Evolutionary conservation across 2,797 vertebrate species (phyloP), one percentile per base, ranked within the genome.

Genomic region (Smutsia temminckii): DNA sequence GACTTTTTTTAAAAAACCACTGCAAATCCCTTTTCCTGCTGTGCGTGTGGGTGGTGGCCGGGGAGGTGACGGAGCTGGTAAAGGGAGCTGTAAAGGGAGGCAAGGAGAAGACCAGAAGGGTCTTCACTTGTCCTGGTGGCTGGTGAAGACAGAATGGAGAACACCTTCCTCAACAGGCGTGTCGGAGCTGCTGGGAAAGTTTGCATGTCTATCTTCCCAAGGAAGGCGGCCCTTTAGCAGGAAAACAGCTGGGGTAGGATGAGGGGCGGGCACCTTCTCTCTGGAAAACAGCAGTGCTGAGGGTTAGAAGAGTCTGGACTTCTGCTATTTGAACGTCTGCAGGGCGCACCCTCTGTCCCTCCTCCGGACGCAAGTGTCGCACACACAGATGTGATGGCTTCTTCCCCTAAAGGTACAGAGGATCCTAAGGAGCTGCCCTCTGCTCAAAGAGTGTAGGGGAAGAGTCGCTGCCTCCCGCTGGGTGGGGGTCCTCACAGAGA

Each of bases 21-120:
- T 5, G 29, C 23, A 27, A 53, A 32, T 27, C 27, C 7, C 14
- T 59, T 86, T 69, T 25, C 23, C 57, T 37, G 49, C 74, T 55
- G 21, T 7, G 4, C n/a, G 2, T 32, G 0, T 17, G 53, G 27
- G 68, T 1, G 3, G 34, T 49, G 68, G 59, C 14, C 14, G 0
- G 1, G 46, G 32, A 46, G n/a, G 74, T 5, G 55, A n/a, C 40
- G 21, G 64, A 68, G 17, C 12, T 6, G 1, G 9, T 8, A 1
- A 3, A 40, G 40, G 40, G 6, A 7, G 40, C 40, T n/a, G 29
- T 46, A 5, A 21, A 40, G 29, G 3, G 25, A 57, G 61, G 17
- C 40, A 51, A 16, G 13, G 64, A 77, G 46, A 34, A 32, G 42
- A 87, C 17, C n/a, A n/a, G 64, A 21, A 10, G 71, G 32, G 53